Base-by-base conservation (phyloP, 2,888 invertebrate genomes). In the Diarsia brunnea region DNA sequence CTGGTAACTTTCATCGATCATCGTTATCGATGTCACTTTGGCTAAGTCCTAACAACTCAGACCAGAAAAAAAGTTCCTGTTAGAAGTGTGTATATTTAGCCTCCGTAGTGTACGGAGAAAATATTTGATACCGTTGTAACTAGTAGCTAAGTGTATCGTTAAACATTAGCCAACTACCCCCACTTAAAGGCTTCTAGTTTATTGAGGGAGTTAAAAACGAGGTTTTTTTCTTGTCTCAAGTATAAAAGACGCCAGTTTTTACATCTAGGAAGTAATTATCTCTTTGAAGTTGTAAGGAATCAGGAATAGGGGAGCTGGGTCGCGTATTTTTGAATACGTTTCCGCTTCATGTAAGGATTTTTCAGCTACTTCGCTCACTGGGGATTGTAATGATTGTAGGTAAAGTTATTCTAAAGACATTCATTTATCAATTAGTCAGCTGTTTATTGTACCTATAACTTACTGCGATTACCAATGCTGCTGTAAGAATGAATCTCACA, bases 231-330 rank as follows among this genome's bases (percentile, higher is more conserved):
- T 87, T 89, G 87, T 87, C 81, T 85, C 79, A 64, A 84, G 86
- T 89, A 89, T 91, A 92, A 92, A 92, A 91, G 89, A 82, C 87
- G 80, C 84, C 87, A 88, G 90, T 92, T 93, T 92, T 93, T 92
- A 93, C 90, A 92, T 92, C 93, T 92, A 92, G 92, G 92, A 93
- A 93, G 93, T 92, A 93, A 94, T 94, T 94, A 94, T 93, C 92
- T 92, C 89, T 91, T 84, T 84, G 83, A 92, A 94, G 90, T 94
- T 93, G 90, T 91, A 89, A 90, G 89, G 89, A 92, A 92, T 92
- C 91, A 88, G 87, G 87, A 92, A 90, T 89, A 81, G 89, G 84
- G 83, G 84, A 89, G 86, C 88, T 77, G 69, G 78, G 87, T 47
- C 16, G 93, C 92, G 89, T 88, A 88, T 74, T 88, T 84, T 21